A percentile compares a stretch with the other conserved stretches of the same genome.
These are phyloP conservation scores for Burhinus oedicnemus DNA, from an alignment of 2,113 vertebrate species.

Conservation along the genomic window DNA sequence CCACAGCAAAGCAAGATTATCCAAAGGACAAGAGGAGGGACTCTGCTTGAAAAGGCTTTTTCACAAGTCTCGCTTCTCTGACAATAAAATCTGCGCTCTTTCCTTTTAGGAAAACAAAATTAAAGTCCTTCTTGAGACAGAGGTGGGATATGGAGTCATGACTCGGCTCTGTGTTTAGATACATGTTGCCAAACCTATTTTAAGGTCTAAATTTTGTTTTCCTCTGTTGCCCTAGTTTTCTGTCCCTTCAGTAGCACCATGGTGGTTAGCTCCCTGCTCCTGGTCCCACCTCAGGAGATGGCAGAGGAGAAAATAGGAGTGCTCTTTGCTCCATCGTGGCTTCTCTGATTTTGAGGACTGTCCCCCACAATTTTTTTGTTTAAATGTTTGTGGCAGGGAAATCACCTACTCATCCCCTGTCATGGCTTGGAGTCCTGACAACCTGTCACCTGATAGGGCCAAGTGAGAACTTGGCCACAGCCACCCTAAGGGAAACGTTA, in stretches of 20 bases:
- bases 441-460: neutral
- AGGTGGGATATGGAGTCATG: neutral
- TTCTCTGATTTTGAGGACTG: neutral
- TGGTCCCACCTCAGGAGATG: neutral
- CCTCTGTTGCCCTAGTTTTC: neutral
- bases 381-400: neutral
- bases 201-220: slow-evolving; percentile 13
- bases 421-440: rapidly evolving
- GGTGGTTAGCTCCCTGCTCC: neutral
- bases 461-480: neutral
- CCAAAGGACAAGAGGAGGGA: slow-evolving; percentile 40
- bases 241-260: neutral
- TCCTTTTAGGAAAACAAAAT: neutral
- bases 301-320: neutral
- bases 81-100: neutral
- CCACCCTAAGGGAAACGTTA: neutral
- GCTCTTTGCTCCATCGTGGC: rapidly evolving
- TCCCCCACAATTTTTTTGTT: neutral
- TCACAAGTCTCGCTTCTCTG: neutral
- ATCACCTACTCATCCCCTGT: neutral
- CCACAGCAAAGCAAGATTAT: slow-evolving; percentile 48
- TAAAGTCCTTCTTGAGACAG: slow-evolving; percentile 7
- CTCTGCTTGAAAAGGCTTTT: neutral
- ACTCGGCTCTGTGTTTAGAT: slow-evolving; percentile 10
- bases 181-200: neutral